Percentiles rank a stretch among this genome's conserved stretches.
Evolutionary conservation across 2,797 vertebrate genomes (phyloP).

Genomic region (Enteromius trimaculatus): DNA sequence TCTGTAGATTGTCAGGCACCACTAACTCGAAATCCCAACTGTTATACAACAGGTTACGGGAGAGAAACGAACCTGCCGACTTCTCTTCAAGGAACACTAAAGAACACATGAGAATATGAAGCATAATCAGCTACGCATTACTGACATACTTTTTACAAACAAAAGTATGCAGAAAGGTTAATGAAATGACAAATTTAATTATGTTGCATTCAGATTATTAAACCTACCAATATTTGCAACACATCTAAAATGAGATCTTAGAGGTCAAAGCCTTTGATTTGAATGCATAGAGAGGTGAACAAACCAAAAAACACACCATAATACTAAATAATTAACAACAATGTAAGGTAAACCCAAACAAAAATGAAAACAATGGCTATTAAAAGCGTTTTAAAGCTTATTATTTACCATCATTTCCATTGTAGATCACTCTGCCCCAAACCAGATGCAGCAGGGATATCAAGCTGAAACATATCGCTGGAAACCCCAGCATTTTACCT

Average conservation of each 20-base stretch:
- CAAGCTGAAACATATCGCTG: conserved; percentile 56
- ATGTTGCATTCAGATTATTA: background rate
- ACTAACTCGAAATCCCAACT: conserved; percentile 89
- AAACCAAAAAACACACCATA: background rate
- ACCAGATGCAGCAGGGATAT: conserved; percentile 64
- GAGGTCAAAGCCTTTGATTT: background rate
- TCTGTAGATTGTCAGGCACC: conserved; percentile 74
- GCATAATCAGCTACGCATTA: conserved; percentile 19
- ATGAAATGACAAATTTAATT: background rate
- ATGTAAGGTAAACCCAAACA: background rate
- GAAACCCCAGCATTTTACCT: conserved; percentile 55
- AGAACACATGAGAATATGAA: conserved; percentile 41
- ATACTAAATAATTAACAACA: background rate
- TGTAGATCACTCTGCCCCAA: conserved; percentile 55
- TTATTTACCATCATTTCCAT: conserved; percentile 64
- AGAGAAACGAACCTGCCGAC: conserved; percentile 79
- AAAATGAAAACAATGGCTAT: background rate
- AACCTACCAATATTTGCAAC: background rate
- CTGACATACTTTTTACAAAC: conserved; percentile 10
- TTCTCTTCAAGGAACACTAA: conserved; percentile 73
- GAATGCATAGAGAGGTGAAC: background rate
- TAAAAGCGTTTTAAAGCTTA: background rate
- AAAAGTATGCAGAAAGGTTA: background rate
- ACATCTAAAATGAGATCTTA: background rate
- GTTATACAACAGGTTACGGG: conserved; percentile 83